Conservation (phyloP, 2,888 invertebrate genomes). For the Campopleginae sp. region DNA sequence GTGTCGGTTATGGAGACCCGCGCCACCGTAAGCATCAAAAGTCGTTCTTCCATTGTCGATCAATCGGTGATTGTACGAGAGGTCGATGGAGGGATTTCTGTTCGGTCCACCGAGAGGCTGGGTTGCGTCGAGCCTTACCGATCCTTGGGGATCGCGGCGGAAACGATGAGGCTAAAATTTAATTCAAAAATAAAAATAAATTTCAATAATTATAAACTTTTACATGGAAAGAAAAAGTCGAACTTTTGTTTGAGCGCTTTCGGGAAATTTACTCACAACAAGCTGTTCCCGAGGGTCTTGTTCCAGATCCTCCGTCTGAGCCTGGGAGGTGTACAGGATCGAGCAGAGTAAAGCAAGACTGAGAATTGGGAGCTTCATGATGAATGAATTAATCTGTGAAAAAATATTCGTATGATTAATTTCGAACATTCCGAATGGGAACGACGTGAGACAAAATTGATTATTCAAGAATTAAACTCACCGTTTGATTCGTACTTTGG, state of each 20-base stretch:
- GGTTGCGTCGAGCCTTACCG: slow-evolving; percentile 37
- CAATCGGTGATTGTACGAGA: slow-evolving; percentile 65
- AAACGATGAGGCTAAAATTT: slow-evolving; percentile 41
- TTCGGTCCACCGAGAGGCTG: slow-evolving; percentile 57
- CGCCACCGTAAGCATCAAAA: slow-evolving; percentile 69
- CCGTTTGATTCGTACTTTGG: slow-evolving; percentile 35
- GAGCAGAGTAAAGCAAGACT: slow-evolving; percentile 48
- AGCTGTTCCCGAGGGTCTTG: neutral
- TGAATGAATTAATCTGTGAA: slow-evolving; percentile 20
- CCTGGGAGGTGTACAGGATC: slow-evolving; percentile 22
- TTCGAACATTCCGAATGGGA: neutral
- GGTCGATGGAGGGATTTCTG: slow-evolving; percentile 56
- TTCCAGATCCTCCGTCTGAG: slow-evolving; percentile 8
- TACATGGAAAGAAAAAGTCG: neutral
- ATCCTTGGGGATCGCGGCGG: slow-evolving; percentile 67
- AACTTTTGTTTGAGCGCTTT: neutral
- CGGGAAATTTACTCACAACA: neutral
- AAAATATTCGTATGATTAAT: slow-evolving; percentile 4
- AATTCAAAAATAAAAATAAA: neutral
- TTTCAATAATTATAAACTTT: neutral
- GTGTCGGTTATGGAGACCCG: slow-evolving; percentile 55
- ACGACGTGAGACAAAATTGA: neutral
- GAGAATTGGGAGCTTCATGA: slow-evolving; percentile 55
- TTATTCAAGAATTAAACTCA: slow-evolving; percentile 22
- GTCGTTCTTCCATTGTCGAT: slow-evolving; percentile 61